These are phyloP conservation scores for Danio jaintianensis DNA, from an alignment of 2,797 vertebrate species.

Conservation along the genomic window DNA sequence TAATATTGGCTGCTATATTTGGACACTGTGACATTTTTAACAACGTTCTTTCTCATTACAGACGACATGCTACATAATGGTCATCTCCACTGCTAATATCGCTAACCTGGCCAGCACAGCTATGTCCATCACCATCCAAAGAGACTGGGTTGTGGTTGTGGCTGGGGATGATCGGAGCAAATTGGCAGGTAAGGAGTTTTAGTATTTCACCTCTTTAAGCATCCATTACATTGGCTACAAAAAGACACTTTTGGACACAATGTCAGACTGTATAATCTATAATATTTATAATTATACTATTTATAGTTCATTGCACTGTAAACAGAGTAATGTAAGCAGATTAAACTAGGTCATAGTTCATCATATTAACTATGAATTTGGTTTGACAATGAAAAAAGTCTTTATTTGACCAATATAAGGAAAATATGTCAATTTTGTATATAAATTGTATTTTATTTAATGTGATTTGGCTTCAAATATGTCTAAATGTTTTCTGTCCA, in stretches of 20 bases:
- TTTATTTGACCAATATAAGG: neutral
- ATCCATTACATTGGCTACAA: neutral
- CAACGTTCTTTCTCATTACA: constrained; percentile 65
- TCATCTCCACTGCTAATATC: constrained; percentile 95
- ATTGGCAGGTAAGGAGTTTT: constrained; percentile 88
- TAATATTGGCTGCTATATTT: neutral
- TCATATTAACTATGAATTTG: constrained; percentile 48
- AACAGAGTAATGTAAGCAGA: neutral
- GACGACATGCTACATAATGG: constrained; percentile 94
- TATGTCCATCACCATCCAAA: constrained; percentile 94
- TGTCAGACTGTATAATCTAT: neutral
- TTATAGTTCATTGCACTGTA: no score
- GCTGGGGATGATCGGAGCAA: constrained; percentile 93
- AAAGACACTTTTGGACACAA: constrained; percentile 14
- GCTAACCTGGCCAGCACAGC: constrained; percentile 98
- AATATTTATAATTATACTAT: no score
- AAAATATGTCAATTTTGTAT: neutral
- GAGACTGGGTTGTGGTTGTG: constrained; percentile 98
- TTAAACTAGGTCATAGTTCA: neutral
- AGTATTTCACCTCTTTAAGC: neutral
- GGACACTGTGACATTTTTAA: neutral
- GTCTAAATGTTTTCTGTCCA: neutral
- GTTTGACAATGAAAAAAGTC: neutral
- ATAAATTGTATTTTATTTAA: neutral
- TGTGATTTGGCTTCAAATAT: neutral